Percentiles rank a stretch among this genome's conserved stretches.
These are phyloP conservation scores for Cryptocephalus primarius DNA, from an alignment of 2,888 invertebrate genomes.

Conservation along the genomic window DNA sequence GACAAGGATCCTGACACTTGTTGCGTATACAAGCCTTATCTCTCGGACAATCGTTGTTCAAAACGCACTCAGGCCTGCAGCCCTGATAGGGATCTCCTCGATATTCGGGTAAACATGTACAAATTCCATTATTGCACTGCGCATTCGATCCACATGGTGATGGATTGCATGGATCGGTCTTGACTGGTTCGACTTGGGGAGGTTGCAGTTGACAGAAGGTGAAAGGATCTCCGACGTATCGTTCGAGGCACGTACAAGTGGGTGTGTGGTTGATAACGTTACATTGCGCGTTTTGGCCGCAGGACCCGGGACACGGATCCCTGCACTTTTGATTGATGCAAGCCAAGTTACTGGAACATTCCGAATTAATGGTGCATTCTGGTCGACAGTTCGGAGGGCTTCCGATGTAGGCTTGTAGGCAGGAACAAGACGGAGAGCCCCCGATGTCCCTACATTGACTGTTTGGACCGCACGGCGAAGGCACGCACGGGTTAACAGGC, in stretches of 20 bases:
- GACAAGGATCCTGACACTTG: conserved; percentile 63
- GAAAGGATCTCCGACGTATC: conserved; percentile 54
- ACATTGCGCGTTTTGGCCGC: conserved; percentile 51
- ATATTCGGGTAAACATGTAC: conserved; percentile 55
- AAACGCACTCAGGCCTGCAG: conserved; percentile 60
- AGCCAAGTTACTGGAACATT: conserved; percentile 42
- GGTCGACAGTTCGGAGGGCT: conserved; percentile 45
- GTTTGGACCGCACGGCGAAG: conserved; percentile 49
- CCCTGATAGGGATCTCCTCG: conserved; percentile 58
- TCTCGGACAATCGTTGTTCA: conserved; percentile 56
- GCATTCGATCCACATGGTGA: conserved; percentile 65
- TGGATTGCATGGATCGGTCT: conserved; percentile 53
- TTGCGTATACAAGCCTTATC: conserved; percentile 59
- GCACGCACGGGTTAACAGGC: conserved; percentile 39
- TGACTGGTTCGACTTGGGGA: conserved; percentile 26
- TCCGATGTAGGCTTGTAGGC: conserved; percentile 40
- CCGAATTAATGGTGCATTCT: conserved; percentile 44
- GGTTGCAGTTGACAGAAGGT: conserved; percentile 30
- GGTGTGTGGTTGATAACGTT: conserved; percentile 56
- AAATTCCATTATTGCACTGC: conserved; percentile 55
- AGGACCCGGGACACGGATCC: conserved; percentile 55
- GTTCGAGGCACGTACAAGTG: conserved; percentile 52
- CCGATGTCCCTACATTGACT: conserved; percentile 43
- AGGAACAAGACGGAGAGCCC: conserved; percentile 43
- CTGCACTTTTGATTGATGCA: conserved; percentile 47